Base-by-base conservation (phyloP, 1,140 invertebrate species). In the Papilio glaucus region DNA sequence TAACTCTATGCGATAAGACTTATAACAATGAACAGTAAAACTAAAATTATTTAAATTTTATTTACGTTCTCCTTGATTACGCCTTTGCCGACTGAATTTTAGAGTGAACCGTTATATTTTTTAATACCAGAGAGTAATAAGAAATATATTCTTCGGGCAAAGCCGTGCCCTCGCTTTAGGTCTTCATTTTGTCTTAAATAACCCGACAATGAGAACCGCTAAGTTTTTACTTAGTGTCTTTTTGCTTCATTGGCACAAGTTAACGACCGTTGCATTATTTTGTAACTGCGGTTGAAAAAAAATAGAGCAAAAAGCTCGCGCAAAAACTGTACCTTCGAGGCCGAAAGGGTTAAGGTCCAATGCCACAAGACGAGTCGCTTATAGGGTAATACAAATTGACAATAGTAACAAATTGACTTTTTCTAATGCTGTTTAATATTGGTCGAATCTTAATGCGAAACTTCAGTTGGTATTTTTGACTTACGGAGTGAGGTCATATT, bases 281-380 rank as follows among this genome's bases (percentile, higher is more conserved):
- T 82, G 73, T 85, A 84, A 86, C 84, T 92, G 90, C 81, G 90
- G 90, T 89, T 73, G 77, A 80, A 87, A 90, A 65, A 91, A 92
- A 90, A 38, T 88, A 73, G 85, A 89, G 88, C 88, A 92, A 90
- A 89, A 92, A 91, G 74, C 37, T 78, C 65, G 41, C 49, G 71
- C 76, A 82, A 75, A 82, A 84, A 77, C 69, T 68, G 72, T 69
- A 74, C 76, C 81, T 84, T 80, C 81, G 69, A 73, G 61, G 60
- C 15, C 29, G 24, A 84, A 90, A 87, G 88, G 88, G 86, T 89
- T 89, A 80, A 61, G 61, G 61, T 81, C 85, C 85, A 89, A 88
- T 82, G 77, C 65, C 74, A 70, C 80, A 76, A 76, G 80, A 82
- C 78, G 74, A 78, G 73, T 81, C 82, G 76, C 84, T 88, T 85